Base-by-base conservation (phyloP, 1,140 invertebrate species). In the Zaprionus africanus region DNA sequence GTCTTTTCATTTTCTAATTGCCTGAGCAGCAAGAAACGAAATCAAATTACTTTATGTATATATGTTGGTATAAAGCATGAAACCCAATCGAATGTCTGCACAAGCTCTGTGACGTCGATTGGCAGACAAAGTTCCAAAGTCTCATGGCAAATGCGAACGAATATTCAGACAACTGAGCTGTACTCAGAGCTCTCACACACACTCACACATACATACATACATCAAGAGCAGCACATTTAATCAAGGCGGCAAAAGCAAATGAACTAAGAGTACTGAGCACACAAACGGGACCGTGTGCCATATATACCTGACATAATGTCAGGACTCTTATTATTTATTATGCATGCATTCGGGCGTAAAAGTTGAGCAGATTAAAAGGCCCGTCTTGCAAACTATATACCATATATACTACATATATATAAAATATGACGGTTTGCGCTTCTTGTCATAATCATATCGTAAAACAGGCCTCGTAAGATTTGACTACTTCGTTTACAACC, bases 1-100 rank as follows among this genome's bases (percentile, higher is more conserved):
- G 58, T 41, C 34, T 64, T 68, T 19, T 60, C 61, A 76, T 61
- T 72, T 66, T 76, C 74, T 72, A 72, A 76, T 80, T 70, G 65
- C 62, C 41, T 81, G 61, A 59, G 73, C 67, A 78, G 64, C 70
- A 51, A 68, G 69, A 62, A 84, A 61, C 53, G 28, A 78, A 75
- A 71, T 75, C 58, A 66, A 78, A 70, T 74, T 61, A 66, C 17
- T 51, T 12, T 51, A 51, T 51, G 19, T 22, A 9, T 36, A 12
- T 36, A 15, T 38, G 13, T 15, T 15, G 12, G 13, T 15, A 53
- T n/a, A 28, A 22, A 73, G 28, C 36, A 76, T 53, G 34, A 59
- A 59, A 70, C 34, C 43, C 22, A 76, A 76, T 61, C 61, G 65
- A 76, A 49, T 72, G 67, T 71, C 60, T 53, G 51, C 53, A 60